phyloP scores from a whole-genome alignment of 2,113 vertebrate genomes.

The Myanophis thanlyinensis region DNA sequence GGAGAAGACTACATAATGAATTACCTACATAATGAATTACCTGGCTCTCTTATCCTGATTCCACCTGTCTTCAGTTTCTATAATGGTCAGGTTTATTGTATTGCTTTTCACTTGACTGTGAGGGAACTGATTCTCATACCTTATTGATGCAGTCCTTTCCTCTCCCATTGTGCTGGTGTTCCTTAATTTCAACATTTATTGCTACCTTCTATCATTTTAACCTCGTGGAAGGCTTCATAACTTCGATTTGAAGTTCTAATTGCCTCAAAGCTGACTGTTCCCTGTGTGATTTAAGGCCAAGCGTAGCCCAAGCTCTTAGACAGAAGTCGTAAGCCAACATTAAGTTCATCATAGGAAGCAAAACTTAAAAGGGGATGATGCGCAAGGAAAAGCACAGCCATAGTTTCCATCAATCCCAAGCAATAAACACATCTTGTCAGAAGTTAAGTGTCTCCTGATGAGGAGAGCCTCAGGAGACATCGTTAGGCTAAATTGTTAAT shows the following conservation, averaged over 20 bases:
- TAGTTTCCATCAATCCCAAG: neutral
- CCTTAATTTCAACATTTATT: neutral
- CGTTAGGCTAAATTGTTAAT: constrained; percentile 47
- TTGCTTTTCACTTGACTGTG: neutral
- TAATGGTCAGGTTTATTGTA: neutral
- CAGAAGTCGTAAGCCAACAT: neutral
- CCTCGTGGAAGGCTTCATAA: neutral
- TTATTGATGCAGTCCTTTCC: neutral
- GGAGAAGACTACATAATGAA: neutral
- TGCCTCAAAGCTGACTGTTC: neutral
- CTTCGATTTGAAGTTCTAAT: neutral
- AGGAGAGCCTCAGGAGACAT: constrained; percentile 27
- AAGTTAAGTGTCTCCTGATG: neutral
- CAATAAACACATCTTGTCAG: neutral
- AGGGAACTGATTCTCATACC: neutral
- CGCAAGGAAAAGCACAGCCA: neutral
- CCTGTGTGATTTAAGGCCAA: neutral
- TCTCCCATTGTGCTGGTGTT: neutral
- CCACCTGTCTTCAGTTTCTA: neutral
- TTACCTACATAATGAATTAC: neutral
- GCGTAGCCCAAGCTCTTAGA: neutral
- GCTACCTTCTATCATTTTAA: neutral
- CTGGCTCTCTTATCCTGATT: neutral
- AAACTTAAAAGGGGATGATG: neutral
- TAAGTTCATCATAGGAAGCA: neutral